phyloP scores from a whole-genome alignment of 30 jellyfish, hydroid and myxozoan genomes.

The Morbakka virulenta region DNA sequence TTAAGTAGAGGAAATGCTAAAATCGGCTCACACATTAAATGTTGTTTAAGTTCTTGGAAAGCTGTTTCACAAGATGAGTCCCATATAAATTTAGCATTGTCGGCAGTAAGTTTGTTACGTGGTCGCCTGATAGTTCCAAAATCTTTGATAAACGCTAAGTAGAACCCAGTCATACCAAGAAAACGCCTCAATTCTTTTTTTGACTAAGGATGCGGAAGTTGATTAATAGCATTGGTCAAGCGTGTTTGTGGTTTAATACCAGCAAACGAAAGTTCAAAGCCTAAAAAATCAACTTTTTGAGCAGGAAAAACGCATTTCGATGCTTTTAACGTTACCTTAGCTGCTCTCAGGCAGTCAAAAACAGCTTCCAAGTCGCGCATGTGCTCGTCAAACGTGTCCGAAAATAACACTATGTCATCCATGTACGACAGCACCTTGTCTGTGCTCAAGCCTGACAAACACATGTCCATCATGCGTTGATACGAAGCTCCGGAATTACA shows the following conservation, averaged over 20 bases:
- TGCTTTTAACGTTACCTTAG: conserved; percentile 14
- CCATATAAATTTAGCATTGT: conserved; percentile 22
- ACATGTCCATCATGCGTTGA: conserved; percentile 56
- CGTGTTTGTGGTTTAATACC: conserved; percentile 48
- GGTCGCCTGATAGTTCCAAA: conserved; percentile 41
- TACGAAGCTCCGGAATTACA: conserved; percentile 38
- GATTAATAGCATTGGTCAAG: conserved; percentile 37
- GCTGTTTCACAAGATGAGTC: conserved; percentile 47
- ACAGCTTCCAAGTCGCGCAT: background rate
- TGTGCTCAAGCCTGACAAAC: conserved; percentile 30
- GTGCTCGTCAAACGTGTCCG: conserved; percentile 26
- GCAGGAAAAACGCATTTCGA: conserved; percentile 33
- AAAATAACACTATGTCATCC: conserved; percentile 28
- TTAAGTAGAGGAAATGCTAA: conserved; percentile 23
- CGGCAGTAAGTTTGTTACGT: conserved; percentile 37
- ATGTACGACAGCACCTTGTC: conserved; percentile 21
- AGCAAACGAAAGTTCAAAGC: conserved; percentile 35
- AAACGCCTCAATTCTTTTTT: conserved; percentile 33
- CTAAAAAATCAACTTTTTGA: conserved; percentile 25
- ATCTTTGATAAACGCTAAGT: conserved; percentile 26
- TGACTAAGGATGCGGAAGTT: conserved; percentile 33
- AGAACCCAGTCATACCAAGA: conserved; percentile 41
- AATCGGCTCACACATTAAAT: conserved; percentile 47
- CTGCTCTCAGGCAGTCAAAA: conserved; percentile 39
- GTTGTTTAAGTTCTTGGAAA: conserved; percentile 20